Evolutionary conservation across 2,797 vertebrate species (phyloP), one percentile per base, ranked within the genome.

Genomic region (Remorina albescens): DNA sequence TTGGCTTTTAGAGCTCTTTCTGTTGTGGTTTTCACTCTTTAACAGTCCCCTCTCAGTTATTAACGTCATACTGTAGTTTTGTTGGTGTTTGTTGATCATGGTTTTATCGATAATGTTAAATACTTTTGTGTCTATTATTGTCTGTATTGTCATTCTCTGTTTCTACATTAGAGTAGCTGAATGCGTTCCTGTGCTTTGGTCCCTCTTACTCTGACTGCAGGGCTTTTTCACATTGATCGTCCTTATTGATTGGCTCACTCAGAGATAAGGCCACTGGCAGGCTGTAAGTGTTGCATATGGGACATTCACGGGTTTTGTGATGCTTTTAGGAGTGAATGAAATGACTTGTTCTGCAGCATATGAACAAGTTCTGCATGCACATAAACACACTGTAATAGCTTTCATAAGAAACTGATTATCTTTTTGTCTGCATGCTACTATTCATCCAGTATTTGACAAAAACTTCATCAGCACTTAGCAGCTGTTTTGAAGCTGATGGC

Each of bases 151-250:
- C 65, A 39, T 54, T 53, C 63, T 80, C 6, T 0, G 23, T 23
- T 69, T 82, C 34, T n/a, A 28, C 59, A 70, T 71, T 9, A 25
- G 68, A 63, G 71, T 32, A 57, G 76, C 70, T 85, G 66, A 76
- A 81, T 74, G 72, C 66, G 74, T 49, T 60, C 42, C 61, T 10
- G 5, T 59, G 60, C 56, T 51, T n/a, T 6, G 1, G 57, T 47
- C 73, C 67, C 67, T 51, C 42, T 62, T 51, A 65, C 53, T 49
- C 56, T 69, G 58, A 39, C 72, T 76, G 82, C 80, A 68, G 78
- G 78, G 72, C 67, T 76, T 88, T 91, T 82, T 79, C 39, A 76
- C 41, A 89, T 88, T 53, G 90, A 91, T 85, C 25, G 0, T 4
- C 32, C 37, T 11, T 74, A 88, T 89, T 81, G 88, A 91, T 88